phyloP scores from a whole-genome alignment of 2,797 vertebrate genomes.

The Hypotaenidia philippensis region DNA sequence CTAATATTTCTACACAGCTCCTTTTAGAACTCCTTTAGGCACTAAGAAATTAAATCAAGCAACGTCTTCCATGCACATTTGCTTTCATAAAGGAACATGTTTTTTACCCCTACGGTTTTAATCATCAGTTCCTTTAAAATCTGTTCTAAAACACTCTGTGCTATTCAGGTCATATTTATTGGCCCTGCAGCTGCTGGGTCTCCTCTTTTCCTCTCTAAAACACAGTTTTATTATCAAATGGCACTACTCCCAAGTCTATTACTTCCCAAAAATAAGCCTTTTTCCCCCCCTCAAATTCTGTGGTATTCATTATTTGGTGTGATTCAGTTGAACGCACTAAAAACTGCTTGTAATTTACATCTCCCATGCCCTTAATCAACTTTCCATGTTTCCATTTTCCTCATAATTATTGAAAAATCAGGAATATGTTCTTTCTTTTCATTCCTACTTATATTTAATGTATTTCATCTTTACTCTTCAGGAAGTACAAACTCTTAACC shows the following conservation, averaged over 20 bases:
- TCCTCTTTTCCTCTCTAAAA: background rate
- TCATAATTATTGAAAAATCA: background rate
- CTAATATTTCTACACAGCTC: background rate
- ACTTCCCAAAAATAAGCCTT: background rate
- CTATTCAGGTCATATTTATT: background rate
- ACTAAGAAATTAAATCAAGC: background rate
- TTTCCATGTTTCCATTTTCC: background rate
- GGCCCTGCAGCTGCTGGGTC: background rate
- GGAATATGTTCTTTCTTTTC: background rate
- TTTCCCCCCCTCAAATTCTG: accelerated
- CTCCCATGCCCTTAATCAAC: background rate
- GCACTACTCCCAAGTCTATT: background rate
- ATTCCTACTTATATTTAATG: background rate
- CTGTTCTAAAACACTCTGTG: background rate
- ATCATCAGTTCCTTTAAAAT: background rate
- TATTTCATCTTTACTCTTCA: background rate
- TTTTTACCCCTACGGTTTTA: background rate
- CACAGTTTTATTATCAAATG: background rate
- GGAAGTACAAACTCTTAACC: background rate
- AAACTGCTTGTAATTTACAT: background rate
- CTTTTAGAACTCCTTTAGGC: background rate
- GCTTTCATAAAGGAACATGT: background rate
- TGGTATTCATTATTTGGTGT: background rate
- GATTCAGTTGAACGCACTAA: background rate
- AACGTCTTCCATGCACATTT: background rate